Base-by-base conservation (phyloP, 2,888 invertebrate genomes). In the Epirrita christyi region DNA sequence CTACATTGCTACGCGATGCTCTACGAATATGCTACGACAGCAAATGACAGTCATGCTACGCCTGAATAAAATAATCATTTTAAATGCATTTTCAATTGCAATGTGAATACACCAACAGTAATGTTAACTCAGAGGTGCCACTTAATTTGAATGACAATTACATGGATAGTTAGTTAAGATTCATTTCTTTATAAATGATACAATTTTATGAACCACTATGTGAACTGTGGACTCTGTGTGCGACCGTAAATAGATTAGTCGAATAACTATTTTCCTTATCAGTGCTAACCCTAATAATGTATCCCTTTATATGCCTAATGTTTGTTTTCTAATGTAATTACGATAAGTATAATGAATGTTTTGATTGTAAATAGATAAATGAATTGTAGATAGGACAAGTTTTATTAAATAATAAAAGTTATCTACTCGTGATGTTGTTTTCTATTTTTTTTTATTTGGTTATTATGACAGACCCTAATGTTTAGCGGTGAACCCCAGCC, bases 331-430 rank as follows among this genome's bases (percentile, higher is more conserved):
- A 41, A 47, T 47, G 29, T 53, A 40, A 47, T n/a, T 38, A 36
- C n/a, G 36, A 38, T 48, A 15, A 38, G 11, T 40, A 9, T 15
- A 44, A 32, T 34, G 6, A 55, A 51, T 54, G 51, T 38, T n/a
- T 42, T 36, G 5, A 52, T 15, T 63, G 61, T 61, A 64, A 38
- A 61, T 61, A 67, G 62, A 63, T 64, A 61, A 59, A 63, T 45
- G 13, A 61, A 67, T 57, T 51, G 32, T 59, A 67, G 64, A 65
- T 67, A 65, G 63, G 55, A 11, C n/a, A 56, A 59, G 40, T 59
- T 64, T 37, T 43, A 64, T 43, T 61, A 60, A 53, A 52, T 56
- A 64, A 58, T 55, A 60, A 63, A 60, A 53, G 60, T 53, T 60
- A 56, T 37, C 38, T 60, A 53, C 42, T 37, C 36, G 47, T 56